Evolutionary conservation across 2,888 invertebrate genomes (phyloP), one percentile per base, ranked within the genome.

Genomic region (Apotomis turbidana): DNA sequence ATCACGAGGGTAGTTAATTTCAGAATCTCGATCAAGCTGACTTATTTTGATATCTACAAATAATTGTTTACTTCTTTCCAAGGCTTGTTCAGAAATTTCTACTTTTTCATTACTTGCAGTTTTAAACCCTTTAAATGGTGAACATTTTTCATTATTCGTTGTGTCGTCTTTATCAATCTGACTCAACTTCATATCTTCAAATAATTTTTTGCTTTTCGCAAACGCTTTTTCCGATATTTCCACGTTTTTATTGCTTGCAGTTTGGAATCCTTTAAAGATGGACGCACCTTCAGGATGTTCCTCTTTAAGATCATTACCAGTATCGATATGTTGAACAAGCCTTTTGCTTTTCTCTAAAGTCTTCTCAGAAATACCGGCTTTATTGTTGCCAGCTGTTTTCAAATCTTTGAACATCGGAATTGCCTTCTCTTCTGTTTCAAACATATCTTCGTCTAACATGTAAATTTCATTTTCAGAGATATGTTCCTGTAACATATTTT

Each of bases 361-460:
- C 6, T 41, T 41, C 4, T 41, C 41, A 41, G 41, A 85, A 59
- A 87, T 76, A 38, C 67, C 58, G 51, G 87, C 80, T 49, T 74
- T 71, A 77, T 84, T 86, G 13, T 89, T 88, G 76, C 78, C 85
- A 13, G 88, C 87, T 12, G 87, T 90, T 79, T 83, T 79, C 73
- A 90, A 90, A 27, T 84, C 83, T 64, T 71, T 9, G 55, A 78
- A 74, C 8, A 62, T 52, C 51, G 51, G 13, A 9, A 4, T 52
- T 5, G 9, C 10, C 36, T 58, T 57, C 49, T 74, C 66, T 41
- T 38, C 64, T 38, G 4, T 8, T 66, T 64, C 60, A 46, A 4
- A 51, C 61, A 59, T 72, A 55, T 61, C 44, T 64, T 71, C 69
- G 72, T 27, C 74, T 70, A 12, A 68, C 4, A 57, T 27, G 8